Base-by-base conservation (phyloP, 2,888 invertebrate genomes). In the Apeira syringaria region DNA sequence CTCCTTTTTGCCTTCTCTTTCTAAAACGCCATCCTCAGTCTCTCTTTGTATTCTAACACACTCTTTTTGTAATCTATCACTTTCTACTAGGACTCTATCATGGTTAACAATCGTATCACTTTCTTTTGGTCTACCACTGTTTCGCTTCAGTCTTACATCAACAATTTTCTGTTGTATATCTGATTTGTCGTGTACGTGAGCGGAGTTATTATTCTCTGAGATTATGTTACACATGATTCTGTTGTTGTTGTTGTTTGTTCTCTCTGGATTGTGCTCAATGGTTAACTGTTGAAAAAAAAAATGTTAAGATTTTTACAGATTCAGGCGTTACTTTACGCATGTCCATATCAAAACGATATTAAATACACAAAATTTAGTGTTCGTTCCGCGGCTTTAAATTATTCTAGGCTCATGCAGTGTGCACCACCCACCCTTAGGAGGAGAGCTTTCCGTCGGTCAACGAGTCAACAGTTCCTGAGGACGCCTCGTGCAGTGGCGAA, bases 261-360 rank as follows among this genome's bases (percentile, higher is more conserved):
- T 92, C 56, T 95, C 94, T 5, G 97, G 96, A 74, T 96, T 96
- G 71, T 97, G 96, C 78, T 98, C 98, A 64, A 98, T 95, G 2
- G 97, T 97, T 50, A 98, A 82, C 93, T 96, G 86, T 27, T 32
- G 34, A 45, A 12, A 26, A 34, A 45, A 40, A 27, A 7, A 6
- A n/a, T n/a, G n/a, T n/a, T n/a, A n/a, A n/a, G n/a, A n/a, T n/a
- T n/a, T n/a, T n/a, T n/a, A n/a, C n/a, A n/a, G n/a, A n/a, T n/a
- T n/a, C n/a, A n/a, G n/a, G n/a, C n/a, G n/a, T n/a, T n/a, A n/a
- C n/a, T n/a, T n/a, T n/a, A n/a, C n/a, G n/a, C n/a, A n/a, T n/a
- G n/a, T n/a, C n/a, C n/a, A n/a, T n/a, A n/a, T n/a, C n/a, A n/a
- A n/a, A n/a, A n/a, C n/a, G n/a, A n/a, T n/a, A n/a, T n/a, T n/a